Evolutionary conservation across 2,888 invertebrate species (phyloP), one percentile per base, ranked within the genome.

Genomic region (Muscina levida): DNA sequence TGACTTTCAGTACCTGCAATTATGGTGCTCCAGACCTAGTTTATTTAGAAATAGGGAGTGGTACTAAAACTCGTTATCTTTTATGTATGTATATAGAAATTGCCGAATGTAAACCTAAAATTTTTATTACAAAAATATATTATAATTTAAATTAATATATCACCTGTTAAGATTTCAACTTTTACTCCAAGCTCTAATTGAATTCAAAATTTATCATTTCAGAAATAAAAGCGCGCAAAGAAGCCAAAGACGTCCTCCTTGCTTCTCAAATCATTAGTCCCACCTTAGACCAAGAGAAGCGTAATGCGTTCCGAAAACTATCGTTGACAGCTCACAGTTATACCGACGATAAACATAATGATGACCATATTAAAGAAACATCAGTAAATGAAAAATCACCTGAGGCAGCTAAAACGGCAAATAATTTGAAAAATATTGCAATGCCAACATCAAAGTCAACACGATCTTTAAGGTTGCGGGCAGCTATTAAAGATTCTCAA

Each of bases 231-330:
- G 22, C 62, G 1, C 22, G 62, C 19, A 19, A 31, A 3, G 62
- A 19, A 22, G 8, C 19, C 22, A 13, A 62, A n/a, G 42, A 62
- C 42, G 42, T 3, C 0, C 37, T 19, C 2, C 4, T 39, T 17
- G 39, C 62, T 2, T 42, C 22, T 11, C 42, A 62, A n/a, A 62
- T 62, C 19, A 13, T 6, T 19, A 62, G 37, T 62, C 62, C 62
- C 5, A 1, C 22, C 0, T 17, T 80, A 15, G 72, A 78, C 57
- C 31, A 77, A 8, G 73, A 42, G 10, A 78, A 76, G 44, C 78
- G 82, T 19, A 37, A 67, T 1, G 56, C 57, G 39, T 44, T 80
- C 17, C 31, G 42, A 42, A 82, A 80, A 44, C 44, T 82, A 67
- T 71, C 76, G 11, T 66, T 81, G 31, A 65, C 31, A 31, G 8